Evolutionary conservation across 2,888 invertebrate species (phyloP), one percentile per base, ranked within the genome.

Genomic region (Orthosia gothica): DNA sequence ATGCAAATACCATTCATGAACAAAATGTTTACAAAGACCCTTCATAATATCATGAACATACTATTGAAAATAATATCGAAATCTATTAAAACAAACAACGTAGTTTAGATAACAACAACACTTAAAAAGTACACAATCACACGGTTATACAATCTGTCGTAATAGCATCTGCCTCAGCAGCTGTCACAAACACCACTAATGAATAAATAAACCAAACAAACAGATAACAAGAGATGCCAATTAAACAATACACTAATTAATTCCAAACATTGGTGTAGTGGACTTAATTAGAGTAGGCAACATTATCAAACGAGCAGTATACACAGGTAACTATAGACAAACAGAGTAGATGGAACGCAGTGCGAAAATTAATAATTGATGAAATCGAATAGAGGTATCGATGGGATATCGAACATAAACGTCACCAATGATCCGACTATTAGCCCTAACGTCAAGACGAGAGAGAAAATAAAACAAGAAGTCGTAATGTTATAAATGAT

Each of bases 211-310:
- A 94, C 94, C 94, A 93, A 95, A 95, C 94, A 95, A 95, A 96
- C 95, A 96, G 95, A 96, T 96, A 96, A 96, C 96, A 96, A 96
- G 96, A 96, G 96, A 96, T 95, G 95, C 96, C 96, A 96, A 96
- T 96, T 96, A 96, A 96, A 96, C 96, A 96, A 96, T 96, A 95
- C 95, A 95, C 95, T 96, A 96, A 96, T 96, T 96, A 96, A 96
- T 96, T 95, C 95, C 96, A 96, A 96, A 96, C 96, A 96, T 95
- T 95, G 95, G 93, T 95, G 95, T 95, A 96, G 94, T 96, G 96
- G 95, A 96, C 95, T 95, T 96, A 96, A 96, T 96, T 96, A 96
- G 95, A 94, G 94, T 91, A 91, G 91, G 91, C 89, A 92, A 91
- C 91, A 93, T 92, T 92, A 94, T 92, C 92, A 92, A 92, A 90